Evolutionary conservation across 1,140 invertebrate species (phyloP), one percentile per base, ranked within the genome.

Genomic region (Zaprionus lachaisei): DNA sequence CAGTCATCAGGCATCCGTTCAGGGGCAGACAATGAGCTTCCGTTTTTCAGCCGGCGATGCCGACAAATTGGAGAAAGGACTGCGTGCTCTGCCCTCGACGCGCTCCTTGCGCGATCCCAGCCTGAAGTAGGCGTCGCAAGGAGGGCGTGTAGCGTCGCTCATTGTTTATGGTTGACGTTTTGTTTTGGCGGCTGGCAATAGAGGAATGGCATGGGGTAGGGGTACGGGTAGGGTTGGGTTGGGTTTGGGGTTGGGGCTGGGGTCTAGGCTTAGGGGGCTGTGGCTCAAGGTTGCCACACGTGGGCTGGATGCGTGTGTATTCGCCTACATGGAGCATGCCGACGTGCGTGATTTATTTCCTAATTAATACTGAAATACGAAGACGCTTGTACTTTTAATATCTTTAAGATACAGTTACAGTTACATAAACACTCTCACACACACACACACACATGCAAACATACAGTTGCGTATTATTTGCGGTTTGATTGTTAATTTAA

Each of bases 11-110:
- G 31, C n/a, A 37, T 72, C 64, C 49, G 54, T 31, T 5, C 83
- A 77, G 67, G 68, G 55, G n/a, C 91, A 92, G 49, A 73, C 89
- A 15, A 74, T 80, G 80, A 91, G 86, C 61, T 92, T 91, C 67
- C 81, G 92, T 44, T 93, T 93, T 64, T 93, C 92, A 20, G 92
- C 92, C 26, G 92, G 92, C 22, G 92, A 93, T 80, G 92, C 92
- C 7, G 92, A 93, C 55, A 93, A 92, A 77, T 66, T 93, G 64
- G 92, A 93, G 68, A 92, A 92, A 71, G 92, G 92, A 22, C 61
- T 93, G 47, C 79, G 82, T 20, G 89, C 82, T 3, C 61, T 93
- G 55, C 78, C 87, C 54, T 92, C 92, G 20, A 92, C 85, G 15
- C 78, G 87, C 15, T 93, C 92, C 2, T 72, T 93, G 28, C 69